Evolutionary conservation across 2,113 vertebrate genomes (phyloP), one percentile per base, ranked within the genome.

Genomic region (Uria aalge): DNA sequence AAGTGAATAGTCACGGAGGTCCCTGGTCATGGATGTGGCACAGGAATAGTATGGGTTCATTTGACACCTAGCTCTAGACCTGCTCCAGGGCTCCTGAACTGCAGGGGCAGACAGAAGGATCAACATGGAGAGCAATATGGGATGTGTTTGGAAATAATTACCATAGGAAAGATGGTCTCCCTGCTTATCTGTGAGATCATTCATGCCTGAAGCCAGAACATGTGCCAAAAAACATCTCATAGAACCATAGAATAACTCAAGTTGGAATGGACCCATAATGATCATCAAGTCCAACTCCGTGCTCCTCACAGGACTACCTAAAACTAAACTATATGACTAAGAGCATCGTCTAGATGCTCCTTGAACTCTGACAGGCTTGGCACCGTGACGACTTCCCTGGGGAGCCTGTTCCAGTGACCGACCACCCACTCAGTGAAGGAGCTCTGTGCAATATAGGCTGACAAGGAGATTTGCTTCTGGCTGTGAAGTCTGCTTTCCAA

Each of bases 331-430:
- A 60, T 26, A 26, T 30, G 16, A 19, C 32, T 78, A 40, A 88
- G 24, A 45, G 12, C 21, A 41, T 68, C 30, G 6, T 47, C 27
- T 59, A 32, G 34, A 63, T 4, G 2, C 9, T 45, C 27, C 64
- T 72, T 62, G 40, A 77, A 11, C 15, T 30, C 52, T 40, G 30
- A 45, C 47, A 43, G 64, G 11, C 30, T 60, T 50, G 16, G 19
- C 11, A 23, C 15, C 18, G 5, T 2, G 2, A 36, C 5, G 2
- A 8, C 29, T 53, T 68, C 43, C 10, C n/a, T n/a, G 12, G 4
- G 52, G 43, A 57, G 4, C 26, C 52, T 74, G 36, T 89, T 66
- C 36, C 26, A 59, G 43, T 57, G 59, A 48, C 30, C 1, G 1
- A 60, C 18, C 34, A 83, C 38, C 18, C 71, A 62, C 55, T 47